Percentiles rank a stretch among this genome's conserved stretches.
Conservation (phyloP, 2,888 invertebrate genomes). For the Norana najaformis region DNA sequence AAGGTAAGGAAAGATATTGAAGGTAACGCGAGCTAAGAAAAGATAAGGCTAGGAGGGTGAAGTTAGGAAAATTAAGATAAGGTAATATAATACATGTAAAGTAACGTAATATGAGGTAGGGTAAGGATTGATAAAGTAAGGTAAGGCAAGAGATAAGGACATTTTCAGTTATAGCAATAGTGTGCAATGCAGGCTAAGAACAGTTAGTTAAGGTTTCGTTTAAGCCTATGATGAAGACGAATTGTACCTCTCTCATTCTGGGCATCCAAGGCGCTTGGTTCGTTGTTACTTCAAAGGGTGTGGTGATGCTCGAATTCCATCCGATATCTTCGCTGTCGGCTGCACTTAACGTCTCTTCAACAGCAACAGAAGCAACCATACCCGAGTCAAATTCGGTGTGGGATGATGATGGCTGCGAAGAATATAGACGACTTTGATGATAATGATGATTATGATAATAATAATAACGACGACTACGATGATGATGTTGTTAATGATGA, state of each 20-base stretch:
- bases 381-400: neutral
- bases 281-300: neutral
- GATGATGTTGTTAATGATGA: neutral
- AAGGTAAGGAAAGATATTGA: too few relatives aligned
- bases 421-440: neutral
- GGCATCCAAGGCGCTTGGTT: slow-evolving; percentile 9
- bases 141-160: neutral
- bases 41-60: too few relatives aligned
- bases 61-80: too few relatives aligned
- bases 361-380: neutral
- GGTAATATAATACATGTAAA: too few relatives aligned
- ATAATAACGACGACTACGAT: neutral
- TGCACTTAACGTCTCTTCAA: neutral
- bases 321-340: neutral
- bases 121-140: too few relatives aligned
- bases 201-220: neutral
- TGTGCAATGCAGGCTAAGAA: too few relatives aligned
- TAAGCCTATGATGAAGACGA: neutral
- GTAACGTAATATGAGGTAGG: too few relatives aligned
- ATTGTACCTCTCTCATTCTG: neutral
- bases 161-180: neutral
- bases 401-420: neutral
- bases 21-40: too few relatives aligned
- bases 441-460: neutral
- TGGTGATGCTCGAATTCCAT: neutral